Evolutionary conservation across 1,140 invertebrate genomes (phyloP).

Genomic region (Drosophila bipectinata): DNA sequence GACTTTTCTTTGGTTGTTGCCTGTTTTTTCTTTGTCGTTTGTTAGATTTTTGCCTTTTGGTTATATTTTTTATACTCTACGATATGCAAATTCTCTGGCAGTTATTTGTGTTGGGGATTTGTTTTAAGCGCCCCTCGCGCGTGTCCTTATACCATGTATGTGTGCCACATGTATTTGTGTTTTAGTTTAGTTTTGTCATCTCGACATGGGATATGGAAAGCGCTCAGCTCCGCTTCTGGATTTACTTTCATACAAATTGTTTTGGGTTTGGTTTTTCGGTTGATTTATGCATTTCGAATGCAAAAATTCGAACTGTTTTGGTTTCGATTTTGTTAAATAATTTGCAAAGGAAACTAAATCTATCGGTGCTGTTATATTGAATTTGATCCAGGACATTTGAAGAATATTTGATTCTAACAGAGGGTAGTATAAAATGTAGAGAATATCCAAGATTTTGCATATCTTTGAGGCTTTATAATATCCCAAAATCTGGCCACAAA

Average conservation of each 20-base stretch:
- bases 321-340: constrained; percentile 22
- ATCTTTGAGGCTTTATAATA: not conserved
- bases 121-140: constrained; percentile 56
- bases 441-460: not conserved
- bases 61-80: constrained; percentile 53
- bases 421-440: not conserved
- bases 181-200: constrained; percentile 78
- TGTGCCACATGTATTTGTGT: constrained; percentile 71
- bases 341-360: constrained; percentile 27
- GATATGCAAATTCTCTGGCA: constrained; percentile 75
- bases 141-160: constrained; percentile 18
- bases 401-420: not conserved
- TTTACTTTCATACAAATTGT: constrained; percentile 47
- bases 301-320: not conserved
- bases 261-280: constrained; percentile 18
- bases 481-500: constrained; percentile 2
- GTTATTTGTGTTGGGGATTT: constrained; percentile 79
- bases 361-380: constrained; percentile 10
- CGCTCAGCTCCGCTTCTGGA: constrained; percentile 25
- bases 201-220: constrained; percentile 45
- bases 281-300: constrained; percentile 44
- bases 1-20: constrained; percentile 35
- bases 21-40: constrained; percentile 4
- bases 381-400: not conserved
- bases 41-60: constrained; percentile 54